These are phyloP conservation scores for Cyrtonyx montezumae DNA, from an alignment of 2,113 vertebrate genomes.

Conservation along the genomic window DNA sequence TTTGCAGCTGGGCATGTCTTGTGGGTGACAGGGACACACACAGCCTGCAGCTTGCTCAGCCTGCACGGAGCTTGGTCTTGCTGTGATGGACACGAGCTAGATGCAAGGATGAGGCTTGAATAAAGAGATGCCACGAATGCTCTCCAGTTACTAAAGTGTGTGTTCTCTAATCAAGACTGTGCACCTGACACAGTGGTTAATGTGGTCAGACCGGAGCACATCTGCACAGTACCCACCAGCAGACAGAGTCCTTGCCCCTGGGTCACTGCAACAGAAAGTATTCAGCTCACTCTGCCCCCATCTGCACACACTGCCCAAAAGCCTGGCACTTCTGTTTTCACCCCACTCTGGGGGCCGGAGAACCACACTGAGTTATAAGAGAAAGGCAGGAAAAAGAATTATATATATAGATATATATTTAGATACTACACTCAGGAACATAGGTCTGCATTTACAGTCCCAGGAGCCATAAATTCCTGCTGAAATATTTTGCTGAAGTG, in stretches of 20 bases:
- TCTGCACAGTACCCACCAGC: rapidly evolving
- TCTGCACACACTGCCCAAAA: rapidly evolving
- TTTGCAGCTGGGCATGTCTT: not conserved
- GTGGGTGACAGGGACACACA: not conserved
- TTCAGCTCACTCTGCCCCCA: rapidly evolving
- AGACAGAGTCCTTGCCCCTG: not conserved
- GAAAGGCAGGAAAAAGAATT: not conserved
- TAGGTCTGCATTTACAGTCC: rapidly evolving
- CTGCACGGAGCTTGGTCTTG: rapidly evolving
- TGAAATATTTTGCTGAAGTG: not conserved
- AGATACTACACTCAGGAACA: not conserved
- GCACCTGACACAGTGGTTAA: rapidly evolving
- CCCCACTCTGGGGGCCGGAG: not conserved
- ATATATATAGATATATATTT: too few species aligned
- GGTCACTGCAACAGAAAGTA: not conserved
- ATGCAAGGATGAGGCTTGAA: not conserved
- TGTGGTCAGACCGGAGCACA: rapidly evolving
- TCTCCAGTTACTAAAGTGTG: not conserved
- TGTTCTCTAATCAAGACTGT: not conserved
- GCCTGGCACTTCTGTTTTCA: not conserved
- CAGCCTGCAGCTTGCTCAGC: not conserved
- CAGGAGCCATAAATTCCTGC: not conserved
- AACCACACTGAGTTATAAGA: rapidly evolving
- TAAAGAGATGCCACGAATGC: slow-evolving; percentile 46
- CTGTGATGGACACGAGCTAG: not conserved